Percentiles rank a stretch among this genome's conserved stretches.
phyloP scores from a whole-genome alignment of 2,113 vertebrate genomes.

The Rhizomys pruinosus region DNA sequence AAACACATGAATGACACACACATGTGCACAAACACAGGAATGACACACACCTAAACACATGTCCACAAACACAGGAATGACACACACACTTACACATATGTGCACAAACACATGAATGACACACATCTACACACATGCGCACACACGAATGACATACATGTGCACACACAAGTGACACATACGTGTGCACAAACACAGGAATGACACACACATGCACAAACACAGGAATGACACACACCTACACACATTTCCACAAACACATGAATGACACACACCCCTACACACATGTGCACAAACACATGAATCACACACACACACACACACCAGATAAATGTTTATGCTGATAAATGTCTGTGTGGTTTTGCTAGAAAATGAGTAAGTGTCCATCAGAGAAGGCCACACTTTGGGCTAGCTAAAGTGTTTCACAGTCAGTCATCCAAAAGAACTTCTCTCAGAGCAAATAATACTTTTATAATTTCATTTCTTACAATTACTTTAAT shows the following conservation, averaged over 20 bases:
- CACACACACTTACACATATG: background rate
- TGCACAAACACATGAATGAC: no score
- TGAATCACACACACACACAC: no score
- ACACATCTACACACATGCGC: no score
- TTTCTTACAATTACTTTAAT: conserved; percentile 13
- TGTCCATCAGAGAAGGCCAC: background rate
- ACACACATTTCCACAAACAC: background rate
- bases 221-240: no score
- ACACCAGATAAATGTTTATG: no score
- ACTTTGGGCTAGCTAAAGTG: background rate
- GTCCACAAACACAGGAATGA: no score
- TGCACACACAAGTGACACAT: background rate
- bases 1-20: background rate
- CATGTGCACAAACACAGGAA: background rate
- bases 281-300: background rate
- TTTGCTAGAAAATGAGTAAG: background rate
- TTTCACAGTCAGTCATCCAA: background rate
- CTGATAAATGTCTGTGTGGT: background rate
- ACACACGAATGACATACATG: no score
- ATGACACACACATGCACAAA: background rate
- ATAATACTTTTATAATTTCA: background rate
- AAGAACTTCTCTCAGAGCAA: background rate
- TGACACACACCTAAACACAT: background rate
- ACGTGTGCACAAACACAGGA: no score
- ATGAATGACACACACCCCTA: background rate